phyloP scores from a whole-genome alignment of 1,140 invertebrate species.

The Diorhabda sublineata region DNA sequence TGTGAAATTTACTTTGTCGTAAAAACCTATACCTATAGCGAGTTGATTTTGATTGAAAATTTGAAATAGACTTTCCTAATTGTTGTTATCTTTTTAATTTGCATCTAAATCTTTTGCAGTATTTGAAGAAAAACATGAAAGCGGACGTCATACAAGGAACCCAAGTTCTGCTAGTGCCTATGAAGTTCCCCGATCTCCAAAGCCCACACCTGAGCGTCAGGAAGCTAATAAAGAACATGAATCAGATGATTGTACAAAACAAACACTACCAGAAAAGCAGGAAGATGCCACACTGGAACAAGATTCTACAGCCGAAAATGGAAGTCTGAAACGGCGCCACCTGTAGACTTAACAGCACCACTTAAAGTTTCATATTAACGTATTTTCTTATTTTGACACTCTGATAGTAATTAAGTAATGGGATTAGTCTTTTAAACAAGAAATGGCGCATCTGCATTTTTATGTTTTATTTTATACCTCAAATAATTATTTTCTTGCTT shows the following conservation, averaged over 20 bases:
- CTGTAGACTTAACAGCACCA: slow-evolving; percentile 17
- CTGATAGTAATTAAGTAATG: background rate
- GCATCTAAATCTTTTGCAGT: slow-evolving; percentile 47
- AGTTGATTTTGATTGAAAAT: too few relatives aligned
- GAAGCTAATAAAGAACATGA: slow-evolving; percentile 12
- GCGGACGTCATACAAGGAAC: slow-evolving; percentile 33
- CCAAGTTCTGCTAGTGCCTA: slow-evolving; percentile 37
- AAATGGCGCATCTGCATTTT: background rate
- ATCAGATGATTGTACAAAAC: slow-evolving; percentile 11
- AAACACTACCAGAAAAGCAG: background rate
- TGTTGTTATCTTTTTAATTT: too few relatives aligned
- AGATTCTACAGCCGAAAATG: background rate
- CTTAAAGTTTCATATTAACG: slow-evolving; percentile 4
- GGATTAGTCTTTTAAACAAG: background rate
- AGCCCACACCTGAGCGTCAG: slow-evolving; percentile 13
- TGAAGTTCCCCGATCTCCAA: slow-evolving; percentile 30
- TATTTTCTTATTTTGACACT: slow-evolving; percentile 4
- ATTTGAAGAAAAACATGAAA: slow-evolving; percentile 60
- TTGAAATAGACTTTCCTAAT: too few relatives aligned
- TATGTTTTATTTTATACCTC: background rate
- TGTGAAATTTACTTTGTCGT: too few relatives aligned
- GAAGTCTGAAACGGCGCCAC: slow-evolving; percentile 23
- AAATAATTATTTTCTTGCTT: background rate
- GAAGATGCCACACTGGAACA: slow-evolving; percentile 12
- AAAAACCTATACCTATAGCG: too few relatives aligned